Conservation (phyloP, 37 sponge, comb jelly and placozoan species). For the Ephydatia muelleri region DNA sequence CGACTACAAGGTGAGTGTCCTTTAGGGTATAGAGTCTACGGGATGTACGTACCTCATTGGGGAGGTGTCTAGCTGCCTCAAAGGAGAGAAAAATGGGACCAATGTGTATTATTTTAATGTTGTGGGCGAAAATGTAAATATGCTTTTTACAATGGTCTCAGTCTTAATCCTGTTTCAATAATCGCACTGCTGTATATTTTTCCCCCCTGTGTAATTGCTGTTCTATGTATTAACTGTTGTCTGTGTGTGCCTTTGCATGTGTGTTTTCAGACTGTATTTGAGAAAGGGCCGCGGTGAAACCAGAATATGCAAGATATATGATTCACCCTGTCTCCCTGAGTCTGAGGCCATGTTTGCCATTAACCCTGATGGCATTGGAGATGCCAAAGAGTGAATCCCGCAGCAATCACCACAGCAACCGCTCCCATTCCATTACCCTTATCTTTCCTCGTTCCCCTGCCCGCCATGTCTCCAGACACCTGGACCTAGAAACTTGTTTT, state of each 20-base stretch:
- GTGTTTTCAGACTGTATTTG: constrained; percentile 76
- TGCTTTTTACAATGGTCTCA: no score
- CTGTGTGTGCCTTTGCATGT: neutral
- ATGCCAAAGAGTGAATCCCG: constrained; percentile 88
- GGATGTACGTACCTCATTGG: neutral
- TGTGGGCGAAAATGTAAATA: no score
- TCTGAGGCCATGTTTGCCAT: constrained; percentile 98
- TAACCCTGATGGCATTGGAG: constrained; percentile 90
- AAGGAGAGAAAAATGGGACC: neutral
- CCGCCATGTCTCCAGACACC: neutral
- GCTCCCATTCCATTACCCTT: neutral
- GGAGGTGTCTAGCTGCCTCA: neutral
- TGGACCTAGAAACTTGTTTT: neutral
- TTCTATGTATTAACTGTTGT: neutral
- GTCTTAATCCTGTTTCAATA: no score
- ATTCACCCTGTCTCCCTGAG: constrained; percentile 98
- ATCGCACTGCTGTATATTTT: no score
- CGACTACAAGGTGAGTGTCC: constrained; percentile 81
- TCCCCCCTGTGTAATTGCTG: neutral
- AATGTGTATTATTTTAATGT: no score
- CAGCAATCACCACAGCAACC: neutral
- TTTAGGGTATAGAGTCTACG: neutral
- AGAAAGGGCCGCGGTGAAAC: constrained; percentile 97
- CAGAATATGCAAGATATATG: constrained; percentile 97
- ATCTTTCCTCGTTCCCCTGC: neutral